Evolutionary conservation across 1,140 invertebrate genomes (phyloP).

Genomic region (Drosophila suzukii): DNA sequence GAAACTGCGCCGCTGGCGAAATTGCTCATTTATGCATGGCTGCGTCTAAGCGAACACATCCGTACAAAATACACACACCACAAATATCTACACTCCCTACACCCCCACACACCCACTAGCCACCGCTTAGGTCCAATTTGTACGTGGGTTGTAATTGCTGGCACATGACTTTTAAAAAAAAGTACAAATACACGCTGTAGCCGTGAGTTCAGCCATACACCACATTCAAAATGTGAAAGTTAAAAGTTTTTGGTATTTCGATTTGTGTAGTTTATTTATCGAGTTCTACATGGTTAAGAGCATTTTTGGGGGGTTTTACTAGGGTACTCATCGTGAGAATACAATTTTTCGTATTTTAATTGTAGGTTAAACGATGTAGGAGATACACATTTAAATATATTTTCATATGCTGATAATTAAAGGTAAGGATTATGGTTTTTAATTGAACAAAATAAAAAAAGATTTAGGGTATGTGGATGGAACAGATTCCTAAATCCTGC

Average conservation of each 20-base stretch:
- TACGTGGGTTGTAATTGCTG: slow-evolving; percentile 67
- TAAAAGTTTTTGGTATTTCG: not conserved
- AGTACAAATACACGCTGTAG: slow-evolving; percentile 7
- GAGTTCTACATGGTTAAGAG: slow-evolving; percentile 1
- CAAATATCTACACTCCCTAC: not conserved
- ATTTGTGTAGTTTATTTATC: slow-evolving; percentile 10
- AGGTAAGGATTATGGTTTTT: no score
- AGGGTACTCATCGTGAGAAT: not conserved
- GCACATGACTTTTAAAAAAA: slow-evolving; percentile 65
- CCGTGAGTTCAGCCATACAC: slow-evolving; percentile 6
- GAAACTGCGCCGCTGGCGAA: slow-evolving; percentile 67
- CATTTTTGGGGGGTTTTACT: not conserved
- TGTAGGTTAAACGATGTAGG: no score
- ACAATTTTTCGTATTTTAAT: no score
- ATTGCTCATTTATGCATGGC: slow-evolving; percentile 80
- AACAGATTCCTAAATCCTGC: no score
- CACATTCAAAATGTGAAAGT: slow-evolving; percentile 1
- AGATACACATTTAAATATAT: no score
- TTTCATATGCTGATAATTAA: no score
- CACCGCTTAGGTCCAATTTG: slow-evolving; percentile 38
- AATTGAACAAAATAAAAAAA: no score
- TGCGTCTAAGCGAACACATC: slow-evolving; percentile 57
- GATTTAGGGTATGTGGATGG: no score
- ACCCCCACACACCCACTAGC: slow-evolving; percentile 8
- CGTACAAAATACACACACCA: slow-evolving; percentile 24